phyloP scores from a whole-genome alignment of 1,140 invertebrate genomes.

The Hetaerina americana region DNA sequence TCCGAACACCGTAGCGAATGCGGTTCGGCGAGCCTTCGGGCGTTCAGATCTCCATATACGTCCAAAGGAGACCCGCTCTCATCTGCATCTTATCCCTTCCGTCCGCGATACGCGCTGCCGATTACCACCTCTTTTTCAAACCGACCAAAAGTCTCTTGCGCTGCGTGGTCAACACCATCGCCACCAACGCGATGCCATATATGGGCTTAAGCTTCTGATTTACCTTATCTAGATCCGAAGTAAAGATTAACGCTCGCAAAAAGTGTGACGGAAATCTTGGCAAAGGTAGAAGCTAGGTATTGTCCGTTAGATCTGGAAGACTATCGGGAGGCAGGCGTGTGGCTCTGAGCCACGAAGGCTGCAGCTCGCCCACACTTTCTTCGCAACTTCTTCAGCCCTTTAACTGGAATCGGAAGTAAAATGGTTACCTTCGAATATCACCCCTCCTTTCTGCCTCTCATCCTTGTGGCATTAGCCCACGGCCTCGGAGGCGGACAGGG shows the following conservation, averaged over 20 bases:
- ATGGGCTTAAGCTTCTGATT: background rate
- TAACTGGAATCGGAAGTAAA: background rate
- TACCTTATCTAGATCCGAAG: background rate
- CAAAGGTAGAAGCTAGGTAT: background rate
- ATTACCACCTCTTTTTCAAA: background rate
- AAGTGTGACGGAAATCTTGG: background rate
- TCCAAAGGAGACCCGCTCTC: background rate
- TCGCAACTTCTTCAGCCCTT: too few relatives aligned
- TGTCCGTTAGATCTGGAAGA: background rate
- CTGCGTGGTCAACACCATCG: background rate
- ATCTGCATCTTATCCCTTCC: background rate
- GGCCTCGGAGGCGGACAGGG: background rate
- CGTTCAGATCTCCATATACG: background rate
- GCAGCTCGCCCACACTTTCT: background rate
- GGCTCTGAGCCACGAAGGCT: background rate
- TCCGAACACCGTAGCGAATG: background rate
- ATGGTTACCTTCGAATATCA: background rate
- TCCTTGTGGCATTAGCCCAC: background rate
- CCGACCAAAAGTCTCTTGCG: background rate
- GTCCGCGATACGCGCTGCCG: background rate
- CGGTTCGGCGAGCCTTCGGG: background rate
- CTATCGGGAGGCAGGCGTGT: background rate
- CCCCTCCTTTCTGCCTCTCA: background rate
- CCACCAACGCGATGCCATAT: background rate
- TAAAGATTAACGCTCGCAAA: background rate